Conservation (phyloP, 2,888 invertebrate genomes). For the Clepsis dumicolana region DNA sequence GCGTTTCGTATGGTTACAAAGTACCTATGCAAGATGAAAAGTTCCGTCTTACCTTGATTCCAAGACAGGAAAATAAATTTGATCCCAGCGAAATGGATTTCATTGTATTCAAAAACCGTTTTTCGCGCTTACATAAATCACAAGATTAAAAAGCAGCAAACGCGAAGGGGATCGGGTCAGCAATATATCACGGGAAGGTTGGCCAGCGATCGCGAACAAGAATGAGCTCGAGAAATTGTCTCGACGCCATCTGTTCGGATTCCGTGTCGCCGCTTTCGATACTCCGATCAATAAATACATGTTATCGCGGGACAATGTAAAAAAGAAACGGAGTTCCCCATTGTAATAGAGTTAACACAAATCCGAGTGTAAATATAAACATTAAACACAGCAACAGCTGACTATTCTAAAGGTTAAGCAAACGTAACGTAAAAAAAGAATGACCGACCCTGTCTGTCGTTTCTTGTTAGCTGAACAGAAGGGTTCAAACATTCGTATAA, state of each 20-base stretch:
- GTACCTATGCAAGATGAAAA: constrained; percentile 17
- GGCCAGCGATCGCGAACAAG: constrained; percentile 57
- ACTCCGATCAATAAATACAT: constrained; percentile 23
- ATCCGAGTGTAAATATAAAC: not conserved
- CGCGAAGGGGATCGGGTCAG: constrained; percentile 61
- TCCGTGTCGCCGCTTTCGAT: constrained; percentile 46
- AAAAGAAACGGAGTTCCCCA: not conserved
- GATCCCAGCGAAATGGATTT: constrained; percentile 54
- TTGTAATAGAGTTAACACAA: not conserved
- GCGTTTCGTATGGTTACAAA: constrained; percentile 18
- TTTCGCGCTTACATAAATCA: constrained; percentile 63
- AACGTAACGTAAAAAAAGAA: constrained; percentile 6
- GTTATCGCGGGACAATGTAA: not conserved
- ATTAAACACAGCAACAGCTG: too few species aligned
- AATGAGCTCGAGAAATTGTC: constrained; percentile 55
- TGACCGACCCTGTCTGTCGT: constrained; percentile 22
- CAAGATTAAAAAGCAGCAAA: constrained; percentile 69
- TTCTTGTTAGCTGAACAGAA: constrained; percentile 42
- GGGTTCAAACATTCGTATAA: constrained; percentile 47
- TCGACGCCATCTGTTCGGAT: constrained; percentile 55
- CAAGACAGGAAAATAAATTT: constrained; percentile 51
- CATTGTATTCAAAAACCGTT: constrained; percentile 65
- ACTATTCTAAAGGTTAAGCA: not conserved
- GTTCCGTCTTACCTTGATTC: constrained; percentile 27
- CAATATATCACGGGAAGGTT: constrained; percentile 62